These are phyloP conservation scores for Pteruthius melanotis DNA, from an alignment of 2,113 vertebrate genomes.

Conservation along the genomic window DNA sequence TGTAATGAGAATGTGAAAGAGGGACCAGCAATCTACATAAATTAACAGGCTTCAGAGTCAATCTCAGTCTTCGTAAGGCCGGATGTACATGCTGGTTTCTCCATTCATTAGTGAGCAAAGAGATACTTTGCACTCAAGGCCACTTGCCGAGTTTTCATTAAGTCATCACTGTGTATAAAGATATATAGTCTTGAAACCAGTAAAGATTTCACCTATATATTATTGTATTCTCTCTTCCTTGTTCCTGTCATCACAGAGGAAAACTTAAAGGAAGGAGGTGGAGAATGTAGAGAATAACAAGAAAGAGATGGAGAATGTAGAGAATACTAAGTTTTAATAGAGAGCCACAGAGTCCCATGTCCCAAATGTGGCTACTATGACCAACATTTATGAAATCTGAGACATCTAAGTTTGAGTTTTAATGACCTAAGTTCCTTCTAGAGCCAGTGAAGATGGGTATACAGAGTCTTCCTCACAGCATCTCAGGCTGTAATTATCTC, in stretches of 20 bases:
- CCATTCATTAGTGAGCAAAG: neutral
- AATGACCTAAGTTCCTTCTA: neutral
- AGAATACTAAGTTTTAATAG: neutral
- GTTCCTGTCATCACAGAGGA: neutral
- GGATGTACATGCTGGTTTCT: neutral
- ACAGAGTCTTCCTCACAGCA: neutral
- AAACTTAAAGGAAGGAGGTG: neutral
- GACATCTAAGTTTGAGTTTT: neutral
- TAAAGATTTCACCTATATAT: neutral
- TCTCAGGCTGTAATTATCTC: neutral
- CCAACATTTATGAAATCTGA: neutral
- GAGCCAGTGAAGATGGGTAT: neutral
- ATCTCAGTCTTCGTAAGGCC: neutral
- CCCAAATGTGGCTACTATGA: neutral
- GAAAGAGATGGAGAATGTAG: neutral
- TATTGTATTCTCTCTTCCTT: neutral
- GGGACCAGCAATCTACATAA: neutral
- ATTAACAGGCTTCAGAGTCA: neutral
- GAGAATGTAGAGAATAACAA: neutral
- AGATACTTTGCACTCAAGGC: neutral
- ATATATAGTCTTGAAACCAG: neutral
- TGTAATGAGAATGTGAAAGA: neutral
- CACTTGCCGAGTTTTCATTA: neutral
- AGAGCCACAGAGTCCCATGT: rapidly evolving
- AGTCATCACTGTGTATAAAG: neutral